These are phyloP conservation scores for Acleris cristana DNA, from an alignment of 2,888 invertebrate species.

Conservation along the genomic window DNA sequence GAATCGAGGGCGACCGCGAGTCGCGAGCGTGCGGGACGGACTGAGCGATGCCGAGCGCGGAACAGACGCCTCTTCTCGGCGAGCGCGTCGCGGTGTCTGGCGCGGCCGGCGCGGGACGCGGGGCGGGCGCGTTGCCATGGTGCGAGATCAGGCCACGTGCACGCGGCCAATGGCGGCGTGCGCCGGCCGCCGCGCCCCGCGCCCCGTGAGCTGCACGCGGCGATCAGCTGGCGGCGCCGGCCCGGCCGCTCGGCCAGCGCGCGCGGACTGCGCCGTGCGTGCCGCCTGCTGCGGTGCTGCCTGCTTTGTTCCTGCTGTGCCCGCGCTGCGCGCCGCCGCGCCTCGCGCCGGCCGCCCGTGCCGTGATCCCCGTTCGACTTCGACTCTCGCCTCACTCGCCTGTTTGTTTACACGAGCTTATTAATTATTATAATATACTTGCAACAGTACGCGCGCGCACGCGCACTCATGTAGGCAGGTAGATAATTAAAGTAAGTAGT, in stretches of 20 bases:
- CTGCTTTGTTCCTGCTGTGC: constrained; percentile 15
- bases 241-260: constrained; percentile 39
- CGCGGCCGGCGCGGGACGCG: constrained; percentile 44
- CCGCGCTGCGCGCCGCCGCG: no score
- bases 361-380: no score
- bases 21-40: constrained; percentile 41
- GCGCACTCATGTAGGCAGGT: no score
- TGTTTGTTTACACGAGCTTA: no score
- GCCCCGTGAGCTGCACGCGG: constrained; percentile 42
- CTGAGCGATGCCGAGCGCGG: constrained; percentile 37
- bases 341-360: no score
- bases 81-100: constrained; percentile 50
- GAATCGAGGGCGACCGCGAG: constrained; percentile 5
- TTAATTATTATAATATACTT: no score
- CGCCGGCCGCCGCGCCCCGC: constrained; percentile 42
- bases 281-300: constrained; percentile 37
- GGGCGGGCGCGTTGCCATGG: constrained; percentile 83
- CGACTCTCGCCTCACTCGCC: no score
- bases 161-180: constrained; percentile 84
- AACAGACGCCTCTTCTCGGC: constrained; percentile 48
- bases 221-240: constrained; percentile 38
- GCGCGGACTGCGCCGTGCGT: constrained; percentile 9
- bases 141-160: constrained; percentile 91
- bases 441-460: no score
- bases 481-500: no score